Evolutionary conservation across 2,113 vertebrate genomes (phyloP), one percentile per base, ranked within the genome.

Genomic region (Melanostigma gelatinosum): DNA sequence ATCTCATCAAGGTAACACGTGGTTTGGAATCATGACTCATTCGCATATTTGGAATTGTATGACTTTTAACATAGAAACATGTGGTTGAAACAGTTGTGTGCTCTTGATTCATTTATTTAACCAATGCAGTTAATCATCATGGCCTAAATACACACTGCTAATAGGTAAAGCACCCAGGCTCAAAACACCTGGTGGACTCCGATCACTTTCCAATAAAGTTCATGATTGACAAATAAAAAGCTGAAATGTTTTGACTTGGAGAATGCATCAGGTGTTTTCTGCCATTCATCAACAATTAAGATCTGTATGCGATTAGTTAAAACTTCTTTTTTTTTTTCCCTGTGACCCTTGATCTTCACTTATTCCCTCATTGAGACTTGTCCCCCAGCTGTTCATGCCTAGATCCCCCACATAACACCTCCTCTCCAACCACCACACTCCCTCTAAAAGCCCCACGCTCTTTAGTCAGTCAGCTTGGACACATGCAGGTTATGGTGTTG

Each of bases 401-500:
- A 90, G 79, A 72, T 71, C 80, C 69, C 24, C 88, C 91, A 86
- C 85, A 42, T 91, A 93, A 88, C 86, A 54, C 66, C 60, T 48
- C 72, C 29, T 63, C 27, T 42, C 67, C 71, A 50, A 27, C 77
- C 27, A 10, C 32, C 57, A 42, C 74, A 7, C 48, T 64, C 83
- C 87, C 71, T 55, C 63, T 72, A 79, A 77, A 84, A 86, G 73
- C 80, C 85, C 83, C 84, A 76, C 27, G 27, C 74, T 79, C 89
- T 84, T 74, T 88, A 92, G 90, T 67, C 87, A 86, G 85, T 90
- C 85, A 88, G 72, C 75, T 86, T 92, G 84, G 83, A 88, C 80
- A 87, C 79, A 54, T 91, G 85, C 89, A 88, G 92, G 91, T 88
- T 86, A 64, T 88, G 85, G 74, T 91, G 84, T 88, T 91, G 85